phyloP scores from a whole-genome alignment of 1,140 invertebrate genomes.

The Gonatopus flavifemur region DNA sequence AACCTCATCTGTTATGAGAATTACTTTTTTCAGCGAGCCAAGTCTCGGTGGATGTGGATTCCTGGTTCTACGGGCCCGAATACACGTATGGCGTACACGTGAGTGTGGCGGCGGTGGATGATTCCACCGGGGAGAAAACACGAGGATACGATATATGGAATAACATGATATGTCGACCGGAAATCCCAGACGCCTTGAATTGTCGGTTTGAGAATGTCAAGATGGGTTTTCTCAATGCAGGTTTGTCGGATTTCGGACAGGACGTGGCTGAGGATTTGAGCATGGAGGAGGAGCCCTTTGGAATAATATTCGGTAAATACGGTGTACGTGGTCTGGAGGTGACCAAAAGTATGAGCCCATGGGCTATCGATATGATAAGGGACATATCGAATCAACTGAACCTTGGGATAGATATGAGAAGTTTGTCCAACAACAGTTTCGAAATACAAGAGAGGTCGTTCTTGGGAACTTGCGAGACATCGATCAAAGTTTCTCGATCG shows the following conservation, averaged over 20 bases:
- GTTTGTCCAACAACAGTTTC: no score
- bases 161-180: slow-evolving; percentile 34
- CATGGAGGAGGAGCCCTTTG: slow-evolving; percentile 9
- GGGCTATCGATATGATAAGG: slow-evolving; percentile 35
- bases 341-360: slow-evolving; percentile 14
- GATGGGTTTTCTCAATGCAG: slow-evolving; percentile 18
- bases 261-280: slow-evolving; percentile 2
- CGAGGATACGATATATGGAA: slow-evolving; percentile 27
- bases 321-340: slow-evolving; percentile 28
- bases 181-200: slow-evolving; percentile 23
- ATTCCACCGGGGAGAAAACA: slow-evolving; percentile 23
- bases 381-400: slow-evolving; percentile 39
- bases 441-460: no score
- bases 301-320: slow-evolving; percentile 31
- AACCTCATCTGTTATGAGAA: no score
- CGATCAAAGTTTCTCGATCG: no score
- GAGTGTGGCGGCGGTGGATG: slow-evolving; percentile 23
- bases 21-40: no score
- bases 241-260: slow-evolving; percentile 13
- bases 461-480: no score
- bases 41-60: no score
- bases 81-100: slow-evolving; percentile 32
- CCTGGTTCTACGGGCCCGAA: slow-evolving; percentile 37
- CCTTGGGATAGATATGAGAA: slow-evolving; percentile 28
- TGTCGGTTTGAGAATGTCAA: slow-evolving; percentile 31